Evolutionary conservation across 2,888 invertebrate species (phyloP), one percentile per base, ranked within the genome.

Genomic region (Pharmacophagus antenor): DNA sequence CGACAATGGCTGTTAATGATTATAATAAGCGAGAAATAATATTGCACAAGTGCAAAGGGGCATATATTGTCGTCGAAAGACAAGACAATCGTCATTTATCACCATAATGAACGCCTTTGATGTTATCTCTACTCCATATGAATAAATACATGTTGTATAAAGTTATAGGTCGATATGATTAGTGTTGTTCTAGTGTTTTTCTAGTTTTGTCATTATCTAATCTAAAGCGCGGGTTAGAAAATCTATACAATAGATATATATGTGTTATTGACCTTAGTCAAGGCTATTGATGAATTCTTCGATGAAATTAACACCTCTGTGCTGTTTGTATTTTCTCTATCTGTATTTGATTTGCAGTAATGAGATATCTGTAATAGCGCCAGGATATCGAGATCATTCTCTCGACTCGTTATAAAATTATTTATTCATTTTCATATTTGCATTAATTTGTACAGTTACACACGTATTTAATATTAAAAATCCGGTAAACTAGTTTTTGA

Each of bases 21-120:
- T 81, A 79, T 81, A 60, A 60, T 60, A 84, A 82, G 79, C 81
- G 79, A 79, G 83, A 81, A 84, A 82, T 85, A 88, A 83, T 87
- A 87, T 85, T 79, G 82, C 82, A 84, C 82, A 72, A 75, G 73
- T 76, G 77, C 78, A 80, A 79, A 81, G 80, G 73, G 74, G 77
- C 82, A 85, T 87, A 86, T 87, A 88, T 88, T 86, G 85, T 84
- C 74, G 71, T 72, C 75, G 74, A 76, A 82, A 82, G 86, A 86
- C 87, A 86, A 85, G 80, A 85, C 87, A 86, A 88, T 88, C 83
- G 87, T 85, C 85, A 84, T 88, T 88, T 87, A 88, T 88, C 87
- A 87, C 74, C 74, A 77, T 81, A 84, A 84, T 84, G 82, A 82
- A 85, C 85, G 87, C 85, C 85, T 88, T 88, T 88, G 84, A 86